Evolutionary conservation across 2,888 invertebrate species (phyloP), one percentile per base, ranked within the genome.

Genomic region (Ectemnius continuus): DNA sequence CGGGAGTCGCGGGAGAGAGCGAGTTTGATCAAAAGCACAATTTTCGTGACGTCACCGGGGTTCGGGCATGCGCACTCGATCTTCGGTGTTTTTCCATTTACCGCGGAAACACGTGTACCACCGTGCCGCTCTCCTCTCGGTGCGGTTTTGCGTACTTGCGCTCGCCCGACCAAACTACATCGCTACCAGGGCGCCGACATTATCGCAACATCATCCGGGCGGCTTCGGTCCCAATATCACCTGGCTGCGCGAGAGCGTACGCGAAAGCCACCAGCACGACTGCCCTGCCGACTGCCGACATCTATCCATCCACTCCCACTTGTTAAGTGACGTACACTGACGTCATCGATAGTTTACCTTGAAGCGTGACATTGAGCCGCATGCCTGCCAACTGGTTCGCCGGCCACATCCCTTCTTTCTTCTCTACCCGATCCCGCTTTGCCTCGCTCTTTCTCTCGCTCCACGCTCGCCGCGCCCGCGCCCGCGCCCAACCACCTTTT

Each of bases 281-380:
- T 85, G 81, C 84, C 81, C 85, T 79, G 82, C 82, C 82, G 81
- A 78, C 84, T 84, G 84, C 87, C 87, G 86, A 86, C 87, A 87
- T 88, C 88, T 87, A 88, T 86, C 87, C 88, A 88, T 89, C 89
- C 90, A 90, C 90, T 90, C 90, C 90, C 90, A 90, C 90, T 90
- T 89, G 89, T 88, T 89, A 90, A 90, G 87, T 90, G 90, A 91
- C 90, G 90, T 89, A 87, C 88, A 87, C 89, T 91, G 91, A 91
- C 90, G 91, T 91, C 91, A 91, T 89, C 89, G 88, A 90, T 89
- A 89, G 91, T 90, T 91, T 90, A 90, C 91, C 91, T 91, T 91
- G 91, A 90, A 86, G 90, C 90, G 88, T 91, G 91, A 91, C 91
- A 90, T 91, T 91, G 91, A 91, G 85, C 77, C 71, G 67, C 89